phyloP scores from a whole-genome alignment of 2,888 invertebrate species.

The Noctua pronuba region DNA sequence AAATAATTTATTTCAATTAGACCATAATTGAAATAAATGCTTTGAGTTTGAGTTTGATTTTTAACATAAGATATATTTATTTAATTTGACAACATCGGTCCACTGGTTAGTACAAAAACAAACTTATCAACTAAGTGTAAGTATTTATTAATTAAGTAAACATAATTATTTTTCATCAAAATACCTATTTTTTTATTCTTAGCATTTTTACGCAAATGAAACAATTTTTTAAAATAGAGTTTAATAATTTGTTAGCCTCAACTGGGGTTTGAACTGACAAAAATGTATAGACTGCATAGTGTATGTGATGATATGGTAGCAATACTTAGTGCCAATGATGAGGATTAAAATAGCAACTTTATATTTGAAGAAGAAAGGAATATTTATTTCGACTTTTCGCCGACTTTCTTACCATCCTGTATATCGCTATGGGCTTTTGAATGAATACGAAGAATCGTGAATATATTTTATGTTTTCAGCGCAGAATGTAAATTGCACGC shows the following conservation, averaged over 20 bases:
- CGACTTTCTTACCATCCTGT: slow-evolving; percentile 11
- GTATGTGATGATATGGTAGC: background rate
- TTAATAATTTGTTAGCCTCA: background rate
- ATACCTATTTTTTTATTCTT: too few species aligned
- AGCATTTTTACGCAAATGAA: background rate
- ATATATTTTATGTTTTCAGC: slow-evolving; percentile 40
- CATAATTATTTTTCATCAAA: too few species aligned
- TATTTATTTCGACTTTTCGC: background rate
- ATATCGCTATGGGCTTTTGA: slow-evolving; percentile 10
- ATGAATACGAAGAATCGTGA: slow-evolving; percentile 33
- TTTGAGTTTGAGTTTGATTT: too few species aligned
- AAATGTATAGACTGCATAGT: background rate
- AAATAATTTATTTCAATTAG: too few species aligned
- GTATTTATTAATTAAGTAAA: too few species aligned
- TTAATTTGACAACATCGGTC: too few species aligned
- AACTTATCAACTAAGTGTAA: too few species aligned
- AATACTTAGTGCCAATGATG: background rate
- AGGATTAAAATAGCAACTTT: background rate
- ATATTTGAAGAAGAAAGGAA: background rate
- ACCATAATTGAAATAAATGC: too few species aligned
- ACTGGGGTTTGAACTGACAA: background rate
- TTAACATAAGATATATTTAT: too few species aligned
- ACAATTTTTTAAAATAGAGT: background rate
- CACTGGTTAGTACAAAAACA: too few species aligned
- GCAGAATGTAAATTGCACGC: slow-evolving; percentile 37